Base-by-base conservation (phyloP, 2,888 invertebrate genomes). In the Xanthorhoe spadicearia region DNA sequence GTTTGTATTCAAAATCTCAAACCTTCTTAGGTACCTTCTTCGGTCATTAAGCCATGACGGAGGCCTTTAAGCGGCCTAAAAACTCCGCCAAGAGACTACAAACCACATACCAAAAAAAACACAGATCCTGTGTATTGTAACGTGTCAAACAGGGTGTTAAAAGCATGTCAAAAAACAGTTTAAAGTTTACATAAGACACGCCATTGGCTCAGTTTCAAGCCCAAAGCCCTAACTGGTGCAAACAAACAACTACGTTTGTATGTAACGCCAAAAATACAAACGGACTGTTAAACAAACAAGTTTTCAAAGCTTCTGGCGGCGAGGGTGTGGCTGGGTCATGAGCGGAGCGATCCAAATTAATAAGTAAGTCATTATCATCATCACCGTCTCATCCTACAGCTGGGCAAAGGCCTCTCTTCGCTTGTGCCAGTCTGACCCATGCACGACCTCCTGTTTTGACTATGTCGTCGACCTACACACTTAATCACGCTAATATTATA, bases 291-390 rank as follows among this genome's bases (percentile, higher is more conserved):
- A 32, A 32, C 32, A 82, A 81, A 81, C 79, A 80, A 81, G 77
- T 77, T 79, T 74, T 73, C 70, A 75, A 74, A 78, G 76, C 75
- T 77, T 71, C 72, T 72, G 69, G 76, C 68, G 68, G 61, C 73
- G 66, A 54, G 19, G 63, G 53, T 52, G 59, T 19, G 7, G 61
- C 8, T 8, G 18, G 15, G 54, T 53, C 8, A 60, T 8, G 48
- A 64, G 71, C 65, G 64, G 49, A 71, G 75, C 71, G 74, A 58
- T 58, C 51, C 28, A 2, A 3, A 13, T 17, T 15, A 43, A 6
- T 15, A 13, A 17, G 46, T n/a, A 46, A n/a, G 46, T 35, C 28
- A 28, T 28, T 28, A 28, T 28, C 2, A 28, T 28, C 5, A 4
- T 28, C 5, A 28, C 5, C 2, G 28, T 28, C 3, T 28, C 5